Conservation (phyloP, 2,888 invertebrate species). For the Nasonovia ribisnigri region DNA sequence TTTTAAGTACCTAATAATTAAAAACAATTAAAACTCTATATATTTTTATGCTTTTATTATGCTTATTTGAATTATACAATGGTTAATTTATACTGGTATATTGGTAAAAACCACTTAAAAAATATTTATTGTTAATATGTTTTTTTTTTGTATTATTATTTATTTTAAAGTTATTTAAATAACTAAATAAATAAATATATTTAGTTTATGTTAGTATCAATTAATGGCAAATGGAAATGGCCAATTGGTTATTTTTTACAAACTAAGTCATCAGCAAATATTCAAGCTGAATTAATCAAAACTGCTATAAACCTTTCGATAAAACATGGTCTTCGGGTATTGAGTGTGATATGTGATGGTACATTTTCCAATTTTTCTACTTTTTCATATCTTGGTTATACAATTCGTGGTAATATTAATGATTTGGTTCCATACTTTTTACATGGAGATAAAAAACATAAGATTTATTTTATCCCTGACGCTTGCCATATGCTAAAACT, state of each 20-base stretch:
- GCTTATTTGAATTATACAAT: neutral
- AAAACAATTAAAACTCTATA: neutral
- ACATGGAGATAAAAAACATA: neutral
- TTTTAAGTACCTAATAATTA: neutral
- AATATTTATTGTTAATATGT: no score
- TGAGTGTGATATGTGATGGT: constrained; percentile 66
- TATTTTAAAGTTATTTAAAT: constrained; percentile 27
- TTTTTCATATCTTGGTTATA: constrained; percentile 65
- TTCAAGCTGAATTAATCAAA: constrained; percentile 47
- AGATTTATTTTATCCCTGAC: neutral
- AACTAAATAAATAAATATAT: no score
- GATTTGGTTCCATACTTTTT: constrained; percentile 66
- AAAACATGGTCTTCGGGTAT: constrained; percentile 37
- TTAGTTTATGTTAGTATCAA: constrained; percentile 66
- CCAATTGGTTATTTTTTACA: constrained; percentile 67
- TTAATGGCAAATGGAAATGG: constrained; percentile 66
- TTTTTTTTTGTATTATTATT: no score
- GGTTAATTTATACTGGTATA: neutral
- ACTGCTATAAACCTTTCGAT: constrained; percentile 34
- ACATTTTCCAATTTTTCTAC: constrained; percentile 65
- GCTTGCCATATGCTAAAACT: constrained; percentile 8
- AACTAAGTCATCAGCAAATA: constrained; percentile 24
- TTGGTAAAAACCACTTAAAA: no score
- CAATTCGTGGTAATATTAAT: constrained; percentile 48
- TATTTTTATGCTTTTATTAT: neutral